Evolutionary conservation across 2,113 vertebrate species (phyloP).

Genomic region (Tragulus kanchil): DNA sequence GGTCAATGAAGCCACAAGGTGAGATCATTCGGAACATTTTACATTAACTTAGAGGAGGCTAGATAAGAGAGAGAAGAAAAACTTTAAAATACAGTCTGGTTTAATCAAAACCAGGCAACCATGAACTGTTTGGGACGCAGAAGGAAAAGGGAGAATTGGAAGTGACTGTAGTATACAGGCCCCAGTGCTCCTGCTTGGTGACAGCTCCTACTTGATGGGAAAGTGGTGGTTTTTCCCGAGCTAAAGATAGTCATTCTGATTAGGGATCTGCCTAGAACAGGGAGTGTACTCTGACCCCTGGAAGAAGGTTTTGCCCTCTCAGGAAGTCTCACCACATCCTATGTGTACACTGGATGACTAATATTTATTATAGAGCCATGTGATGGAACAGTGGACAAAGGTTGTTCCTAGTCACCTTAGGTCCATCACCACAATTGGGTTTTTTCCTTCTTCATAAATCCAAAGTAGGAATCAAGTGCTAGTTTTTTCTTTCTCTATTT

Average conservation of each 20-base stretch:
- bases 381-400: conserved; percentile 61
- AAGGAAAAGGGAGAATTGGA: neutral
- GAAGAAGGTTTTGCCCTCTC: neutral
- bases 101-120: conserved; percentile 29
- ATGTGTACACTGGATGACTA: conserved; percentile 64
- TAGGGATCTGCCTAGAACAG: conserved; percentile 1
- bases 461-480: neutral
- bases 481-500: neutral
- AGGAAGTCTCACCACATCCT: conserved; percentile 51
- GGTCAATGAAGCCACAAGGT: neutral
- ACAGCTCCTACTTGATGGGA: neutral
- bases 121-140: neutral
- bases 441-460: neutral
- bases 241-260: neutral
- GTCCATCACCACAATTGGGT: neutral
- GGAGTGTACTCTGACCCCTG: conserved; percentile 62
- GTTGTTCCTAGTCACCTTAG: conserved; percentile 15
- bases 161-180: neutral
- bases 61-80: conserved; percentile 23
- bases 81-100: neutral
- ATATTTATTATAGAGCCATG: conserved; percentile 54
- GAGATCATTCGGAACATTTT: conserved; percentile 49
- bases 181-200: neutral
- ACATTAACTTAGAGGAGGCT: conserved; percentile 3
- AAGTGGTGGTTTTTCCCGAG: neutral